Percentiles rank a stretch among this genome's conserved stretches.
phyloP scores from a whole-genome alignment of 2,113 vertebrate species.

The Manacus vitellinus region DNA sequence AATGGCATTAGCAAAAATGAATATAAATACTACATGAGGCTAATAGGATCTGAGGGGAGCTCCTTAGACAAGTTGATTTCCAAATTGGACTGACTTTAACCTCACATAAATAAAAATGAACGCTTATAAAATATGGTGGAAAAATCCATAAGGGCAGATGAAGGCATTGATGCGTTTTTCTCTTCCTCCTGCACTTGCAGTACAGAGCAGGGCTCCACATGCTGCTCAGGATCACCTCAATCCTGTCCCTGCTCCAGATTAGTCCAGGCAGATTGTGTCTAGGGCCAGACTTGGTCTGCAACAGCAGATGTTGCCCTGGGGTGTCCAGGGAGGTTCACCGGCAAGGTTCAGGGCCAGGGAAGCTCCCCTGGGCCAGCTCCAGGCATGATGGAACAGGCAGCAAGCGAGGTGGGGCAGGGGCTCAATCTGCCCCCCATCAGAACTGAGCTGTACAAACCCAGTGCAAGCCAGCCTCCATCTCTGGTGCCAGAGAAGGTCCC shows the following conservation, averaged over 20 bases:
- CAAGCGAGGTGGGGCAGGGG: neutral
- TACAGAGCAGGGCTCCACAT: neutral
- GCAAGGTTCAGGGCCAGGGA: neutral
- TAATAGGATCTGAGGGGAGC: conserved; percentile 58
- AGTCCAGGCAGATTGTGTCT: neutral
- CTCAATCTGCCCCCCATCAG: neutral
- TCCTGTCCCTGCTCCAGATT: neutral
- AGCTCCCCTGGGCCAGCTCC: neutral
- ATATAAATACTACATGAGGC: conserved; percentile 54
- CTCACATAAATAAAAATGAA: conserved; percentile 64
- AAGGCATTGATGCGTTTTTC: neutral
- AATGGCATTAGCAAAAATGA: conserved; percentile 63
- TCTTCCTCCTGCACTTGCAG: neutral
- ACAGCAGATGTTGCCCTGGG: neutral
- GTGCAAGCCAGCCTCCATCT: neutral
- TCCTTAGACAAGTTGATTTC: conserved; percentile 63
- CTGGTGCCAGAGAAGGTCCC: neutral
- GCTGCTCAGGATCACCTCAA: neutral
- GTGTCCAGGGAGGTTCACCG: neutral
- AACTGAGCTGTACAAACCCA: neutral
- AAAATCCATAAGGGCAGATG: conserved; percentile 50
- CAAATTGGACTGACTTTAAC: conserved; percentile 66
- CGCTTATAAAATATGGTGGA: conserved; percentile 41
- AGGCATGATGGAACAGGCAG: neutral
- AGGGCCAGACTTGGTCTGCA: neutral